These are phyloP conservation scores for Stichopus chloronotus DNA, from an alignment of 35 echinoderm and acorn worm genomes.

Conservation along the genomic window DNA sequence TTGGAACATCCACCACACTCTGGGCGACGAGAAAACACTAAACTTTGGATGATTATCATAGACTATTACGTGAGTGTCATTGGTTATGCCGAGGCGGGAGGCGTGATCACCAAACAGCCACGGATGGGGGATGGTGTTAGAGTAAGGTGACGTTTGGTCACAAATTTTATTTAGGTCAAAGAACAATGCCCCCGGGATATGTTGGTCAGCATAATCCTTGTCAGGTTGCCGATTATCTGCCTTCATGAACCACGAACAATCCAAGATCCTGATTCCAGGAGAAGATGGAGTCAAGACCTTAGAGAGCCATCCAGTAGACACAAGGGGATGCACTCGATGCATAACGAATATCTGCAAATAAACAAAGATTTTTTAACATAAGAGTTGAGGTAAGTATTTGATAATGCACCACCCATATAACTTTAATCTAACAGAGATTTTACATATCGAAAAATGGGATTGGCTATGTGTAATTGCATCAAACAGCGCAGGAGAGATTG, in stretches of 20 bases:
- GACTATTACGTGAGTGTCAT: slow-evolving; percentile 87
- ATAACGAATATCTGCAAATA: slow-evolving; percentile 17
- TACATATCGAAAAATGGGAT: not conserved
- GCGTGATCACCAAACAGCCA: slow-evolving; percentile 73
- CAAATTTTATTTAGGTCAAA: slow-evolving; percentile 74
- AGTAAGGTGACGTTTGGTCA: slow-evolving; percentile 50
- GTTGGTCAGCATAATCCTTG: slow-evolving; percentile 67
- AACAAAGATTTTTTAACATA: not conserved
- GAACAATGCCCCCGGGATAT: slow-evolving; percentile 80
- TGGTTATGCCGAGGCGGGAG: slow-evolving; percentile 72
- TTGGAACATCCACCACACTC: slow-evolving; percentile 95
- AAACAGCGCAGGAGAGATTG: not conserved
- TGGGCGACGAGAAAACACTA: slow-evolving; percentile 76
- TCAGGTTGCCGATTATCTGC: slow-evolving; percentile 46
- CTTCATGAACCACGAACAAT: slow-evolving; percentile 70
- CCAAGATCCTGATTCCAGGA: slow-evolving; percentile 71
- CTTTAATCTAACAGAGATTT: not conserved
- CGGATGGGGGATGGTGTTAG: slow-evolving; percentile 72
- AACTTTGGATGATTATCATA: slow-evolving; percentile 81
- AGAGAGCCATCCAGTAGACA: slow-evolving; percentile 74
- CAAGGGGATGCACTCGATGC: slow-evolving; percentile 65
- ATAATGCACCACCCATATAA: not conserved
- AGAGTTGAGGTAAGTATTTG: not conserved
- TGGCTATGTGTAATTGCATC: not conserved
- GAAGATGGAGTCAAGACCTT: slow-evolving; percentile 58